These are phyloP conservation scores for Ciconia nigra DNA, from an alignment of 2,797 vertebrate species.

Conservation along the genomic window DNA sequence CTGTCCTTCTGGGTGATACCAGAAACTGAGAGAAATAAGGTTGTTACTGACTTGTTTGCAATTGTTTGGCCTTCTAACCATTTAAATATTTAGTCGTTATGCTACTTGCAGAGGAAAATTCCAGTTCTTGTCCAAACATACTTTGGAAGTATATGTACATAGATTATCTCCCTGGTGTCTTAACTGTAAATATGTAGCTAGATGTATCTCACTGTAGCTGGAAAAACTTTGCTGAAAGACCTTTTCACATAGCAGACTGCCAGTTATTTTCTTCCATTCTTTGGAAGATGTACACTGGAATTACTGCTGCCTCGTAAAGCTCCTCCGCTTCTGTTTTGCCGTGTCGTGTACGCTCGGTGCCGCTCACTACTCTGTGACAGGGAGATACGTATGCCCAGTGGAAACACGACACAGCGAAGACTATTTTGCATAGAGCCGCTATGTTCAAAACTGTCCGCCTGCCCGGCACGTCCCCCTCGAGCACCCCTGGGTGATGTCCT, in stretches of 20 bases:
- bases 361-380: not conserved
- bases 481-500: not conserved
- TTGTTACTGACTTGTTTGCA: constrained; percentile 7
- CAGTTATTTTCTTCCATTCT: not conserved
- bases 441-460: fast-evolving
- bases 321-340: not conserved
- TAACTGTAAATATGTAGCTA: not conserved
- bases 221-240: not conserved
- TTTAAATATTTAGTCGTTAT: constrained; percentile 36
- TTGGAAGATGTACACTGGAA: not conserved
- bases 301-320: not conserved
- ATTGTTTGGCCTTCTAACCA: not conserved
- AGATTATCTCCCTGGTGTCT: constrained; percentile 4
- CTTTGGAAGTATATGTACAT: not conserved
- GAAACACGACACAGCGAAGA: not conserved
- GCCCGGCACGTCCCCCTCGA: fast-evolving
- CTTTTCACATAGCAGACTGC: not conserved
- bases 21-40: not conserved
- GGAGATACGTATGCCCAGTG: fast-evolving
- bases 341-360: fast-evolving
- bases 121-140: not conserved
- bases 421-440: not conserved
- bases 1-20: not conserved
- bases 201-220: not conserved
- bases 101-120: not conserved